Evolutionary conservation across 2,797 vertebrate species (phyloP).

Genomic region (Rhinella marina): DNA sequence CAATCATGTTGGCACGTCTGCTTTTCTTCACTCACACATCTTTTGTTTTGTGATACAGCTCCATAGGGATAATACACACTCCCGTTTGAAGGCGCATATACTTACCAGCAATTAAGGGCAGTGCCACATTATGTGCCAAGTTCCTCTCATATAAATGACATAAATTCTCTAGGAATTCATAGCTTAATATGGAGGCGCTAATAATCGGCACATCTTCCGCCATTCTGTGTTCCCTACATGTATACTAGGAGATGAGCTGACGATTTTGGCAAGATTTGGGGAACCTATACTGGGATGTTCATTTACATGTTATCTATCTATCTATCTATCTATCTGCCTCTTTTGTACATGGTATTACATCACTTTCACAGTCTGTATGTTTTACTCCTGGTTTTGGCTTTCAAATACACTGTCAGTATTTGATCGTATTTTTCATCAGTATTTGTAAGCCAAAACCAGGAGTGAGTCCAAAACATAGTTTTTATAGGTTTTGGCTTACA

Average conservation of each 20-base stretch:
- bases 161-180: background rate
- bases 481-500: no score
- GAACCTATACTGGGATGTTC: no score
- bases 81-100: background rate
- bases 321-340: no score
- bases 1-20: background rate
- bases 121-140: background rate
- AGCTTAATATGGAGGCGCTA: background rate
- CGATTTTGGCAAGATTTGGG: no score
- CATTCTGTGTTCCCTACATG: background rate
- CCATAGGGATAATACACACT: background rate
- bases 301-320: no score
- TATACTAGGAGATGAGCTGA: background rate
- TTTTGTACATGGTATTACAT: no score
- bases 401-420: no score
- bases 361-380: no score
- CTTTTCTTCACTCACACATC: background rate
- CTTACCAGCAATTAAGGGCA: background rate
- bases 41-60: background rate
- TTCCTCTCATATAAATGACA: background rate
- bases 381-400: no score
- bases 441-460: no score
- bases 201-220: background rate
- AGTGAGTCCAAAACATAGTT: no score
- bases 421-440: no score